A percentile compares a stretch with the other conserved stretches of the same genome.
Evolutionary conservation across 2,113 vertebrate species (phyloP).

Genomic region (Cnemophilus loriae): DNA sequence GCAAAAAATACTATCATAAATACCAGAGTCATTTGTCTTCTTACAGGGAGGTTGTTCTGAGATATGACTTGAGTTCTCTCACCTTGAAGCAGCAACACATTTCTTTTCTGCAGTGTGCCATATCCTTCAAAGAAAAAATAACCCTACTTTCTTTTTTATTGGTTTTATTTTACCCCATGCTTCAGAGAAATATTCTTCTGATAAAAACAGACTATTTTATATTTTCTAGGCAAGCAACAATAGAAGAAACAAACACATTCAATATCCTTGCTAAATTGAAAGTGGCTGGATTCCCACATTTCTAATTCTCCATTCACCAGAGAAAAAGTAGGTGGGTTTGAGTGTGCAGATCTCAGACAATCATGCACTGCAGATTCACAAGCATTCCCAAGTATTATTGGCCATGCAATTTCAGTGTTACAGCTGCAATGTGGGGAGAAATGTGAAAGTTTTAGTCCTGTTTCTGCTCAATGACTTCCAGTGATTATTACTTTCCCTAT

Average conservation of each 20-base stretch:
- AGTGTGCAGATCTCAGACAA: background rate
- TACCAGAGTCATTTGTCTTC: background rate
- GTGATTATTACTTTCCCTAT: background rate
- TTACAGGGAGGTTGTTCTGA: background rate
- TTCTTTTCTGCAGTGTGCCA: background rate
- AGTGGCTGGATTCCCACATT: background rate
- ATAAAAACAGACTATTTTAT: background rate
- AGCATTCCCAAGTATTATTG: background rate
- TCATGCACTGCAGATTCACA: background rate
- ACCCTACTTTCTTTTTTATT: background rate
- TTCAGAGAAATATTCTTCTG: conserved; percentile 1
- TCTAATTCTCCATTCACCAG: background rate
- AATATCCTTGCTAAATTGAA: background rate
- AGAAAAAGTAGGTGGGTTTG: background rate
- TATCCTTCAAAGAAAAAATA: background rate
- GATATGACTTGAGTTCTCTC: background rate
- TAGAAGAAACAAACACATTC: background rate
- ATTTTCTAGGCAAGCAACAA: background rate
- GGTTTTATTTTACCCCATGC: background rate
- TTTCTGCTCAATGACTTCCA: background rate
- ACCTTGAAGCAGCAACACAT: background rate
- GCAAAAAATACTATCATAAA: background rate
- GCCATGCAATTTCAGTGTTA: background rate
- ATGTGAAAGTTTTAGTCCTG: background rate
- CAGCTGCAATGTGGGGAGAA: background rate